phyloP scores from a whole-genome alignment of 2,888 invertebrate genomes.

The Drosophila emarginata region DNA sequence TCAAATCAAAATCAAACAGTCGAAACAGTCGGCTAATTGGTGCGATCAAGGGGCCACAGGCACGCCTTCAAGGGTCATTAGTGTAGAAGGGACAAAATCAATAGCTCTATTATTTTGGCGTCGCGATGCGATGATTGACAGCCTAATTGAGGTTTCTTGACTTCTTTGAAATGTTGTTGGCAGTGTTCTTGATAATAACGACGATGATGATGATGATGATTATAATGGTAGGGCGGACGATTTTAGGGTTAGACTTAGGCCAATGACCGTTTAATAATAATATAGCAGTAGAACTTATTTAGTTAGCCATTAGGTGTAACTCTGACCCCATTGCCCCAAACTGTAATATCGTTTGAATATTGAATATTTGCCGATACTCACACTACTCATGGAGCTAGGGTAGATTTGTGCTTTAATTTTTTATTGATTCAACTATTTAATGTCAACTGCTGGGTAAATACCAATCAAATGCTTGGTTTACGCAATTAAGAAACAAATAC shows the following conservation, averaged over 20 bases:
- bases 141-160: conserved; percentile 69
- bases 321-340: background rate
- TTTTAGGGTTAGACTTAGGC: conserved; percentile 31
- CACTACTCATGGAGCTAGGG: conserved; percentile 44
- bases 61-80: conserved; percentile 17
- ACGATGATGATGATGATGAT: background rate
- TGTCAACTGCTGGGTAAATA: conserved; percentile 74
- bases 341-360: conserved; percentile 29
- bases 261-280: conserved; percentile 56
- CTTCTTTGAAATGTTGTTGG: conserved; percentile 43
- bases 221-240: background rate
- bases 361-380: conserved; percentile 66
- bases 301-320: conserved; percentile 39
- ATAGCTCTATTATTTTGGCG: conserved; percentile 65
- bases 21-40: conserved; percentile 57
- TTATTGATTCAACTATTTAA: conserved; percentile 69
- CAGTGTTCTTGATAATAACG: background rate
- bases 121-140: conserved; percentile 66
- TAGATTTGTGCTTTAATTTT: conserved; percentile 61
- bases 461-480: conserved; percentile 71
- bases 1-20: conserved; percentile 27
- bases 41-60: conserved; percentile 51
- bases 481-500: conserved; percentile 66
- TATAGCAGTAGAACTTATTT: conserved; percentile 41
- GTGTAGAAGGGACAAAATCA: conserved; percentile 52